These are phyloP conservation scores for Ectropis grisescens DNA, from an alignment of 1,140 invertebrate genomes.

Conservation along the genomic window DNA sequence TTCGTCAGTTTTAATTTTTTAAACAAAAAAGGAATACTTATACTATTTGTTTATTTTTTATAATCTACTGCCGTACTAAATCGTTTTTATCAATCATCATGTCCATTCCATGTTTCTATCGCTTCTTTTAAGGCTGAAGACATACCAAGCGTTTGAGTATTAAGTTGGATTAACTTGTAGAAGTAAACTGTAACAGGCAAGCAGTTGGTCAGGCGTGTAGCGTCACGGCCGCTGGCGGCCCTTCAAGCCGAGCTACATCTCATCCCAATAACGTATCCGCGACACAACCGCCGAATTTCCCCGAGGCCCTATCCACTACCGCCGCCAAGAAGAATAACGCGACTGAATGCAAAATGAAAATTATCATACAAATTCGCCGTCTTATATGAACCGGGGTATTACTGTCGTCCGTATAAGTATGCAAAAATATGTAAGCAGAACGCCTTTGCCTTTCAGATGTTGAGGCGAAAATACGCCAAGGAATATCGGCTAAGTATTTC, in stretches of 20 bases:
- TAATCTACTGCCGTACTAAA: too few relatives aligned
- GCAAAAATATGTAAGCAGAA: slow-evolving; percentile 51
- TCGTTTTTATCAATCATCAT: too few relatives aligned
- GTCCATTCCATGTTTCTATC: too few relatives aligned
- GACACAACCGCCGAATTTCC: slow-evolving; percentile 50
- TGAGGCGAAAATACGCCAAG: slow-evolving; percentile 28
- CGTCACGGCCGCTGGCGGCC: too few relatives aligned
- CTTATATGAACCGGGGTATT: slow-evolving; percentile 50
- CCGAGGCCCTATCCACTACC: slow-evolving; percentile 54
- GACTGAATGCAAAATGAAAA: slow-evolving; percentile 65
- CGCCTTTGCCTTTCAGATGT: slow-evolving; percentile 37
- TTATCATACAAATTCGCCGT: slow-evolving; percentile 65
- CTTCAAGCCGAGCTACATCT: too few relatives aligned
- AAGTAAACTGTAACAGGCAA: too few relatives aligned
- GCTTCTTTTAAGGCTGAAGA: too few relatives aligned
- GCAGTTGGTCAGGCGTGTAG: not conserved
- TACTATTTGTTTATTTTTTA: too few relatives aligned
- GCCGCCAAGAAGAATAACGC: slow-evolving; percentile 53
- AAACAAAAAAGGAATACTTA: too few relatives aligned
- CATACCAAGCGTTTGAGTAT: too few relatives aligned
- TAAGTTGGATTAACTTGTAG: too few relatives aligned
- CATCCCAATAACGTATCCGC: slow-evolving; percentile 24
- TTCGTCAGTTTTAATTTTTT: too few relatives aligned
- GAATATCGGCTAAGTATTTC: slow-evolving; percentile 19
- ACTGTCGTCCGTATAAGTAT: slow-evolving; percentile 39